Evolutionary conservation across 2,113 vertebrate species (phyloP), one percentile per base, ranked within the genome.

Genomic region (Speoplatyrhinus poulsoni): DNA sequence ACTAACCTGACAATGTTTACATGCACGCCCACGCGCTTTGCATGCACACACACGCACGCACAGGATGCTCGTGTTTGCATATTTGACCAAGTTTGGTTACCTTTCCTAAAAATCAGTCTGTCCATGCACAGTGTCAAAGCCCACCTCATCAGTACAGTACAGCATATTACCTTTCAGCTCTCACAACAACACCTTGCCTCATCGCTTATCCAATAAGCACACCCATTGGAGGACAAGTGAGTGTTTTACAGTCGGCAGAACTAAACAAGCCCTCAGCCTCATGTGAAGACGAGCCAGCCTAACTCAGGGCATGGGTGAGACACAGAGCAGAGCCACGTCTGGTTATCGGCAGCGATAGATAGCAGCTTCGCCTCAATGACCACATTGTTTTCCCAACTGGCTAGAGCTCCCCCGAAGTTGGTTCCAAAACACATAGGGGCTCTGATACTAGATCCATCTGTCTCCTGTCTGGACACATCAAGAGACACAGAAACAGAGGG

Each of bases 361-460:
- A 74, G 78, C 61, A 67, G 75, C 68, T 73, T 62, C 46, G 73
- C 63, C 79, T 79, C 50, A 70, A 41, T 73, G 84, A 70, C 75
- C 61, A 54, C 80, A 76, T 62, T 83, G 83, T 87, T 88, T 88
- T 85, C 54, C 58, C 75, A 87, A 86, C 80, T 87, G 85, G 78
- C 60, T 63, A 6, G 64, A 19, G 41, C 72, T 79, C 6, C 70
- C 85, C 74, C 60, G 63, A 55, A 41, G 17, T 66, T 60, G 80
- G 60, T 75, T 88, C 82, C 85, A 85, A 86, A 82, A 84, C 78
- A 86, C 82, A 85, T n/a, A 66, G 7, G 66, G 69, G 52, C 69
- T 73, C 72, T 74, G 86, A 86, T 75, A 82, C 54, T 0, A 48
- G 69, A 76, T 67, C 69, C 62, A 41, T 66, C 60, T 52, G 46